Evolutionary conservation across 2,888 invertebrate species (phyloP).

Genomic region (Noctuana brunneofusca): DNA sequence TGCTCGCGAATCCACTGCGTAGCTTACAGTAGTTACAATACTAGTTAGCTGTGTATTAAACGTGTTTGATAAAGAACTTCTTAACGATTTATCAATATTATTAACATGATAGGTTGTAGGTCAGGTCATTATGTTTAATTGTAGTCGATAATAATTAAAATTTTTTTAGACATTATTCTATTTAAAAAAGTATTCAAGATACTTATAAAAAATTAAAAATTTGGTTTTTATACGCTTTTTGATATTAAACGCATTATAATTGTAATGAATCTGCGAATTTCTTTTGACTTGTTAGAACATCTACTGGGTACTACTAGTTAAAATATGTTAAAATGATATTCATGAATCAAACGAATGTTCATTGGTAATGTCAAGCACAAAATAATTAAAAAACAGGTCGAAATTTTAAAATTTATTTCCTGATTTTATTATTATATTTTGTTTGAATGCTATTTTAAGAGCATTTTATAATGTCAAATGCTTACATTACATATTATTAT

Average conservation of each 20-base stretch:
- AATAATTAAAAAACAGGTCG: conserved; percentile 47
- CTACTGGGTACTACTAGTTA: no score
- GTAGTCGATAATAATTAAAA: conserved; percentile 18
- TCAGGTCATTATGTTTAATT: conserved; percentile 37
- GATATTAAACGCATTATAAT: no score
- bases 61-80: conserved; percentile 38
- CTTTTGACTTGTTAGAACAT: no score
- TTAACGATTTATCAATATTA: conserved; percentile 51
- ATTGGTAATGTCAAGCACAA: conserved; percentile 9
- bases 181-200: background rate
- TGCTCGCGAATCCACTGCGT: conserved; percentile 7
- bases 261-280: no score
- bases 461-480: conserved; percentile 76
- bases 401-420: conserved; percentile 71
- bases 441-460: conserved; percentile 70
- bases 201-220: no score
- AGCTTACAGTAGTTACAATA: background rate
- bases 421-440: conserved; percentile 79
- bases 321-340: no score
- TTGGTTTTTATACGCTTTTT: no score
- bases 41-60: conserved; percentile 1
- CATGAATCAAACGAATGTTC: no score
- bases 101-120: conserved; percentile 48
- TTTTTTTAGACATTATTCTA: background rate
- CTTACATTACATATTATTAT: conserved; percentile 68